Conservation (phyloP, 2,888 invertebrate species). For the Temnothorax unifasciatus region DNA sequence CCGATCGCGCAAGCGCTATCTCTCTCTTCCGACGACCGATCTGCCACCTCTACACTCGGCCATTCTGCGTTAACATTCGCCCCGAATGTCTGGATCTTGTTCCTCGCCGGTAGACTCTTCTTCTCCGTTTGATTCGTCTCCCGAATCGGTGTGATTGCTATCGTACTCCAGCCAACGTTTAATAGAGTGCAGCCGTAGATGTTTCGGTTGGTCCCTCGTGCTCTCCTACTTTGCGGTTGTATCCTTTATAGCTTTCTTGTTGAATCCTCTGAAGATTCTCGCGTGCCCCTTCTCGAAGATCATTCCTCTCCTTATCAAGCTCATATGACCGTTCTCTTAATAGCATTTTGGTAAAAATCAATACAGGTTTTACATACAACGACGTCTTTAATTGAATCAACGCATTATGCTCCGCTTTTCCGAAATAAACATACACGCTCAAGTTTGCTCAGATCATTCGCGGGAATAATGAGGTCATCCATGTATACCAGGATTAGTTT, state of each 20-base stretch:
- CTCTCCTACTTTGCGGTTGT: not conserved
- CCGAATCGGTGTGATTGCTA: not conserved
- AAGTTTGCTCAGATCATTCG: not conserved
- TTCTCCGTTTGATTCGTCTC: not conserved
- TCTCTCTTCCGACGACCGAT: too few relatives aligned
- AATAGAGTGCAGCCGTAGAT: not conserved
- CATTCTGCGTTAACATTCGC: not conserved
- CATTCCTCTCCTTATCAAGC: not conserved
- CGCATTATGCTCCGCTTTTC: too few relatives aligned
- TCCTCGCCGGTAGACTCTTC: not conserved
- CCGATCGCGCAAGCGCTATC: too few relatives aligned
- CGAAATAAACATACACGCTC: not conserved
- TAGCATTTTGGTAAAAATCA: not conserved
- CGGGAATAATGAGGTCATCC: not conserved
- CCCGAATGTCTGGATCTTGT: not conserved
- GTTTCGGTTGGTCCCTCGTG: constrained; percentile 13
- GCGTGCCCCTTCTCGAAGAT: not conserved
- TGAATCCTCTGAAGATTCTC: not conserved
- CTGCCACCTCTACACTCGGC: not conserved
- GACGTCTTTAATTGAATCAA: too few relatives aligned
- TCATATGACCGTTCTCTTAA: not conserved
- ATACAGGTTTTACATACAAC: too few relatives aligned
- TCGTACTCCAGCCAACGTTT: not conserved
- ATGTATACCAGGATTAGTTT: not conserved
- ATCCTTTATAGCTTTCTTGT: not conserved